A percentile compares a stretch with the other conserved stretches of the same genome.
Evolutionary conservation across 2,797 vertebrate species (phyloP).

Genomic region (Neostethus bicornis): DNA sequence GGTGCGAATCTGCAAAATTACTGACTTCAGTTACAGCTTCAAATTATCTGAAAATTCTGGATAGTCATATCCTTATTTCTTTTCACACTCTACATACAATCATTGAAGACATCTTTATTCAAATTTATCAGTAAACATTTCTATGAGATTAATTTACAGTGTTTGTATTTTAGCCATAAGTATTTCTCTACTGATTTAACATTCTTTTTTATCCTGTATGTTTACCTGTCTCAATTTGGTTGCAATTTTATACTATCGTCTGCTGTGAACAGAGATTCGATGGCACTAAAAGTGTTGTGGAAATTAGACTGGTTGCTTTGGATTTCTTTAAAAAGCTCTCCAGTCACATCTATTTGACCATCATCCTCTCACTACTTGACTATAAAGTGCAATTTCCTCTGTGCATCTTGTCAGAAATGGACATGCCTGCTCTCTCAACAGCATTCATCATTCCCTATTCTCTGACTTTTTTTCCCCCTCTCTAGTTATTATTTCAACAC

Average conservation of each 20-base stretch:
- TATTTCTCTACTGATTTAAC: background rate
- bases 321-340: conserved; percentile 51
- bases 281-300: conserved; percentile 36
- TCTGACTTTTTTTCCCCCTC: conserved; percentile 26
- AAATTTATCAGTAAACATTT: no score
- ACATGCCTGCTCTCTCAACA: conserved; percentile 3
- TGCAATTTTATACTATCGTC: conserved; percentile 13
- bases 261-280: conserved; percentile 39
- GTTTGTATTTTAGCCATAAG: no score
- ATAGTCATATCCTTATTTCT: background rate
- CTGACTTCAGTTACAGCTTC: background rate
- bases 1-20: conserved; percentile 5
- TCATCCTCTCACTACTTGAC: conserved; percentile 54
- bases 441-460: conserved; percentile 21
- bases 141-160: no score
- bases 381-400: conserved; percentile 62
- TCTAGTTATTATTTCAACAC: conserved; percentile 42
- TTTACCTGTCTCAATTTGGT: conserved; percentile 14
- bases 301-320: conserved; percentile 39
- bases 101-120: no score
- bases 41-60: background rate
- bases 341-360: conserved; percentile 63
- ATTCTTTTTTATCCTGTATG: background rate
- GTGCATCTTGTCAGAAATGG: conserved; percentile 37
- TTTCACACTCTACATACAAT: background rate